Percentiles rank a stretch among this genome's conserved stretches.
Evolutionary conservation across 2,888 invertebrate species (phyloP).

Genomic region (Ennomos fuscantarius): DNA sequence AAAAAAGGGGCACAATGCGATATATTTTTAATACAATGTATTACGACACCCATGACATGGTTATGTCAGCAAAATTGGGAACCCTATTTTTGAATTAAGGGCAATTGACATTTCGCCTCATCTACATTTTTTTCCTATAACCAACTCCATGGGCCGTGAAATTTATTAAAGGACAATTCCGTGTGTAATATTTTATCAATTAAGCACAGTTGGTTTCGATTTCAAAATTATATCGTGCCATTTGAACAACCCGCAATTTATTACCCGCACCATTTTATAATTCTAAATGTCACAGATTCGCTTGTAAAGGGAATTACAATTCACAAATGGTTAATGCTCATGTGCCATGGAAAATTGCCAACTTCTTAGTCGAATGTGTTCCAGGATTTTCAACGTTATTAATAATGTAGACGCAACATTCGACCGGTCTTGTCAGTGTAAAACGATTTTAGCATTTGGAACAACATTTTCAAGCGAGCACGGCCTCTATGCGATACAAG

Average conservation of each 20-base stretch:
- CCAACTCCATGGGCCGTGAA: constrained; percentile 71
- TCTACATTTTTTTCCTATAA: constrained; percentile 77
- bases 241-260: constrained; percentile 69
- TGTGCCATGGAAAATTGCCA: constrained; percentile 47
- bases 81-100: constrained; percentile 62
- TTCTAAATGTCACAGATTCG: constrained; percentile 61
- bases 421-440: constrained; percentile 23
- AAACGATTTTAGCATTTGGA: constrained; percentile 29
- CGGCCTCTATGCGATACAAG: constrained; percentile 25
- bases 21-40: constrained; percentile 24
- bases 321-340: constrained; percentile 51
- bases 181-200: constrained; percentile 79
- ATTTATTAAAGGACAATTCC: constrained; percentile 73
- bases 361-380: constrained; percentile 35
- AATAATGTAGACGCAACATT: constrained; percentile 33
- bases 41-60: constrained; percentile 27
- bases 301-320: constrained; percentile 54
- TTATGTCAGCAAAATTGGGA: constrained; percentile 33
- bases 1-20: constrained; percentile 21
- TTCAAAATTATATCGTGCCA: constrained; percentile 65
- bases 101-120: constrained; percentile 75
- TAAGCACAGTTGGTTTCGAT: constrained; percentile 74
- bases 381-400: constrained; percentile 38
- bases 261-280: constrained; percentile 61
- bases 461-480: constrained; percentile 24